Evolutionary conservation across 2,113 vertebrate species (phyloP).

Genomic region (Stictonetta naevosa): DNA sequence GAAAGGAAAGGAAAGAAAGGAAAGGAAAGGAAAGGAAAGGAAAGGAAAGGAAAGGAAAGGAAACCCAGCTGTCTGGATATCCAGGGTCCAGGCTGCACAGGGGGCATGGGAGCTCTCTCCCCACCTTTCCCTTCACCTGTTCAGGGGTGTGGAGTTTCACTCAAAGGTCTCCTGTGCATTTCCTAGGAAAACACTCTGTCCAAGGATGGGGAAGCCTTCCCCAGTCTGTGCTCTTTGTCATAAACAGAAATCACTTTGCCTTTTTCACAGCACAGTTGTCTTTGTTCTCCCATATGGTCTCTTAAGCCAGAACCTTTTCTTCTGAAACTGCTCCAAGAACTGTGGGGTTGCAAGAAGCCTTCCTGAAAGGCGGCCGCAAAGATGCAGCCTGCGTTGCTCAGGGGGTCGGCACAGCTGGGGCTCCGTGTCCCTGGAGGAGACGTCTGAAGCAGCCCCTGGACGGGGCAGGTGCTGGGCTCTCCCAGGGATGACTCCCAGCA

Average conservation of each 20-base stretch:
- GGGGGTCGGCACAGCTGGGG: neutral
- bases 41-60: neutral
- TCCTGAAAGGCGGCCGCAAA: neutral
- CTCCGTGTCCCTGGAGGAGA: neutral
- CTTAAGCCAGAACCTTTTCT: slow-evolving; percentile 37
- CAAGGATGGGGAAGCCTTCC: neutral
- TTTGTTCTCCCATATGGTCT: slow-evolving; percentile 43
- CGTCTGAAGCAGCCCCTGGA: neutral
- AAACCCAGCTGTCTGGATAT: neutral
- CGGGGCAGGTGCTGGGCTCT: slow-evolving; percentile 23
- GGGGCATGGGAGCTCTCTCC: neutral
- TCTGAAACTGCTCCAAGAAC: slow-evolving; percentile 46
- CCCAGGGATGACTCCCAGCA: neutral
- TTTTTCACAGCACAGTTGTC: neutral
- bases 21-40: neutral
- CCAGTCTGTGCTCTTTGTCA: neutral
- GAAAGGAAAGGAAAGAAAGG: neutral
- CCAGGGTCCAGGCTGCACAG: neutral
- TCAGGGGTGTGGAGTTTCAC: neutral
- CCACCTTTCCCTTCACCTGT: neutral
- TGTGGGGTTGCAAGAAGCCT: neutral
- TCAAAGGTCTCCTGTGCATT: neutral
- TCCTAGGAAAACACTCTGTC: neutral
- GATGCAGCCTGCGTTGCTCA: neutral
- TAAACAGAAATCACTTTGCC: neutral